Percentiles rank a stretch among this genome's conserved stretches.
phyloP scores from a whole-genome alignment of 2,888 invertebrate species.

The Drosophila leonis region DNA sequence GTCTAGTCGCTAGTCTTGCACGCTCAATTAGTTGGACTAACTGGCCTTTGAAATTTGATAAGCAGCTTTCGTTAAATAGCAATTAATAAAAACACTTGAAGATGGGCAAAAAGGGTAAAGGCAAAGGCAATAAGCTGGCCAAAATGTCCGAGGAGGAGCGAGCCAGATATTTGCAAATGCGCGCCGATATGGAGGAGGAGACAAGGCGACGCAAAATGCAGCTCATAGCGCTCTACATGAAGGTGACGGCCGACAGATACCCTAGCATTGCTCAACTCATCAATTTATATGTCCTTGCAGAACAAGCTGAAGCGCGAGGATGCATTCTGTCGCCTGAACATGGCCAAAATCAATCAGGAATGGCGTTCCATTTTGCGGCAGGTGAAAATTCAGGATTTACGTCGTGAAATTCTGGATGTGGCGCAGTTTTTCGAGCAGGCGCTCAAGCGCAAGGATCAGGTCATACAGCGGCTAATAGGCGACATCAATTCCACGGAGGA shows the following conservation, averaged over 20 bases:
- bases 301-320: slow-evolving; percentile 94
- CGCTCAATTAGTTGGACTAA: slow-evolving; percentile 55
- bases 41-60: slow-evolving; percentile 60
- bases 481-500: slow-evolving; percentile 90
- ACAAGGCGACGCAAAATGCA: slow-evolving; percentile 92
- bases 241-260: slow-evolving; percentile 86
- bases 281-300: slow-evolving; percentile 85
- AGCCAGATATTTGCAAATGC: slow-evolving; percentile 92
- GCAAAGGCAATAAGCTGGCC: slow-evolving; percentile 90
- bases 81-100: slow-evolving; percentile 60
- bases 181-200: slow-evolving; percentile 93
- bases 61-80: slow-evolving; percentile 40
- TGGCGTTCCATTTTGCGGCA: slow-evolving; percentile 92
- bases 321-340: slow-evolving; percentile 91
- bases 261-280: background rate
- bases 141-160: slow-evolving; percentile 95
- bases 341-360: slow-evolving; percentile 93
- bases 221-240: slow-evolving; percentile 92
- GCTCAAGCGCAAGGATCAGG: slow-evolving; percentile 89
- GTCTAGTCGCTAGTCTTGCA: slow-evolving; percentile 9
- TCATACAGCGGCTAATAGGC: slow-evolving; percentile 88
- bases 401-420: slow-evolving; percentile 88
- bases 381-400: slow-evolving; percentile 91
- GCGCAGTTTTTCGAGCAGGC: slow-evolving; percentile 84
- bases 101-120: slow-evolving; percentile 89